phyloP scores from a whole-genome alignment of 2,113 vertebrate genomes.

The Alethe diademata region DNA sequence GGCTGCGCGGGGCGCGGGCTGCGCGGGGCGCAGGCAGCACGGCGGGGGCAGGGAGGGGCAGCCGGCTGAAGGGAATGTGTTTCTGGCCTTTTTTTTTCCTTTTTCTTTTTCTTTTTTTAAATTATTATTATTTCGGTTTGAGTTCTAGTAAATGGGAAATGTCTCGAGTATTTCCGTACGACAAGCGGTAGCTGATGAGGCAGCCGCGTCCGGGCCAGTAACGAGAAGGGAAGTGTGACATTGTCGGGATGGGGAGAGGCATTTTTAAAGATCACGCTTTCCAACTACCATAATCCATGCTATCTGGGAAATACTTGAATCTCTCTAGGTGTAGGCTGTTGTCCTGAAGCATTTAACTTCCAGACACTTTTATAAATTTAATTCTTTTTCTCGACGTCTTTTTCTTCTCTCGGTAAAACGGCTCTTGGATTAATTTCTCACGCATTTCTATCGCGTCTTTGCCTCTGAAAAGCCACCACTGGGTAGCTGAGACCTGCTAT shows the following conservation, averaged over 20 bases:
- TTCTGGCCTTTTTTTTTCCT: neutral
- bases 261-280: slow-evolving; percentile 46
- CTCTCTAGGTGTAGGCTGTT: slow-evolving; percentile 57
- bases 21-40: neutral
- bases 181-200: neutral
- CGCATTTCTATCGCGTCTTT: slow-evolving; percentile 54
- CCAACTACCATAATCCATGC: slow-evolving; percentile 41
- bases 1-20: neutral
- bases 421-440: slow-evolving; percentile 65
- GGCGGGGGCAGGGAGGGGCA: neutral
- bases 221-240: neutral
- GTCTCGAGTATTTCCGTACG: slow-evolving; percentile 8
- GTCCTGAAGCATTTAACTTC: slow-evolving; percentile 56
- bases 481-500: slow-evolving; percentile 75
- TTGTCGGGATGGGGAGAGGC: slow-evolving; percentile 24
- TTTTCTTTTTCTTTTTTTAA: neutral
- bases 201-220: neutral
- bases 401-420: slow-evolving; percentile 22
- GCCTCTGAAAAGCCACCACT: slow-evolving; percentile 72
- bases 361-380: slow-evolving; percentile 47
- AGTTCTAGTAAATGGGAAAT: neutral
- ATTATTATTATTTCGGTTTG: neutral
- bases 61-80: neutral
- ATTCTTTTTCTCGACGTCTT: neutral
- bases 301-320: slow-evolving; percentile 84